Evolutionary conservation across 2,888 invertebrate genomes (phyloP).

Genomic region (Noctua comes): DNA sequence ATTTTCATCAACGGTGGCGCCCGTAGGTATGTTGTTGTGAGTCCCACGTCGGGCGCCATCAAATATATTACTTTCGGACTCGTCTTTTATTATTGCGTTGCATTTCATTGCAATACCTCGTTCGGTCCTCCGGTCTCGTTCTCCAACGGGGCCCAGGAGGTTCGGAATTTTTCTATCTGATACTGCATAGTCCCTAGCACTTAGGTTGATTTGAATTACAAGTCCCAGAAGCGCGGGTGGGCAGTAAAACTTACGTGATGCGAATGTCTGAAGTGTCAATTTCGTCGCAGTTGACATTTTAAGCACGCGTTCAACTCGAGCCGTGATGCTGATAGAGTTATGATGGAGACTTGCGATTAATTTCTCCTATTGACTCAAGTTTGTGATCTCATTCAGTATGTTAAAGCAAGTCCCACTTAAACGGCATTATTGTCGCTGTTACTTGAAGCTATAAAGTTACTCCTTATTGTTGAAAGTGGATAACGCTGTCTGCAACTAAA

Average conservation of each 20-base stretch:
- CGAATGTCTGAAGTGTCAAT: slow-evolving; percentile 66
- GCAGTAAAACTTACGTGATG: slow-evolving; percentile 74
- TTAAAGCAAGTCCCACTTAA: not conserved
- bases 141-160: slow-evolving; percentile 59
- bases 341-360: slow-evolving; percentile 27
- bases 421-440: slow-evolving; percentile 1
- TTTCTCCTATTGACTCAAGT: slow-evolving; percentile 30
- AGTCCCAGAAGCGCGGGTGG: slow-evolving; percentile 68
- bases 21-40: slow-evolving; percentile 8
- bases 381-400: slow-evolving; percentile 4
- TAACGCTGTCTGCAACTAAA: slow-evolving; percentile 33
- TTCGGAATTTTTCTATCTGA: slow-evolving; percentile 67
- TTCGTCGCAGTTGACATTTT: slow-evolving; percentile 59
- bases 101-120: slow-evolving; percentile 66
- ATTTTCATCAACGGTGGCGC: slow-evolving; percentile 27
- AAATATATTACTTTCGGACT: slow-evolving; percentile 51
- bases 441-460: slow-evolving; percentile 15
- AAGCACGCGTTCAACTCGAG: slow-evolving; percentile 45
- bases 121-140: slow-evolving; percentile 45
- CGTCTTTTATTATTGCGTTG: slow-evolving; percentile 59
- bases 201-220: slow-evolving; percentile 78
- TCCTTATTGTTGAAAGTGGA: slow-evolving; percentile 15
- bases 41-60: slow-evolving; percentile 46
- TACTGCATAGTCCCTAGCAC: slow-evolving; percentile 65
- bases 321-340: slow-evolving; percentile 46